Percentiles rank a stretch among this genome's conserved stretches.
Evolutionary conservation across 2,113 vertebrate genomes (phyloP).

Genomic region (Notothenia coriiceps): DNA sequence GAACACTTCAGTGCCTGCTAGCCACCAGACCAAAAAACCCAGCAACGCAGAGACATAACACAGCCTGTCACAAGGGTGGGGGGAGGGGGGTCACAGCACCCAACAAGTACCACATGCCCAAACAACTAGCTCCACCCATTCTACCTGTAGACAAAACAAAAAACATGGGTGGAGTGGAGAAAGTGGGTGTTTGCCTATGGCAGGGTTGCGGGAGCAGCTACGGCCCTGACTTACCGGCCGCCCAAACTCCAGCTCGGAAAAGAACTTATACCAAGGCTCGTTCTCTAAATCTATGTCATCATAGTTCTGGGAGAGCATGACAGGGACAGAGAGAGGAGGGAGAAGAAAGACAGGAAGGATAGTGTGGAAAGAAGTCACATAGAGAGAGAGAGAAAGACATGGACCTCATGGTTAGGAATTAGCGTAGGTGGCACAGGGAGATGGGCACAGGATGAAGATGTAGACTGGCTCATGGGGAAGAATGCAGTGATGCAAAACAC

Average conservation of each 20-base stretch:
- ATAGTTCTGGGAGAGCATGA: conserved; percentile 90
- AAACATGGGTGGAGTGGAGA: conserved; percentile 48
- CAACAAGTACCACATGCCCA: conserved; percentile 73
- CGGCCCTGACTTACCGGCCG: conserved; percentile 96
- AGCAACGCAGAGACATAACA: conserved; percentile 55
- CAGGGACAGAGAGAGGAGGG: conserved; percentile 68
- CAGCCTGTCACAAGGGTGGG: conserved; percentile 54
- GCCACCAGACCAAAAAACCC: conserved; percentile 61
- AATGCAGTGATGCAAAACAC: conserved; percentile 21
- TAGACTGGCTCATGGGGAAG: conserved; percentile 32
- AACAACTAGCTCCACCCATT: conserved; percentile 68
- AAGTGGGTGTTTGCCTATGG: conserved; percentile 59
- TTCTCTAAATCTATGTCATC: conserved; percentile 99
- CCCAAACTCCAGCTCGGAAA: conserved; percentile 99
- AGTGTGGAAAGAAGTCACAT: conserved; percentile 70
- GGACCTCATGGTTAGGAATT: conserved; percentile 76
- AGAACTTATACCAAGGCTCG: conserved; percentile 99
- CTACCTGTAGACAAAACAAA: conserved; percentile 43
- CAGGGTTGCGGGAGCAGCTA: conserved; percentile 57
- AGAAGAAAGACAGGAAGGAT: conserved; percentile 60
- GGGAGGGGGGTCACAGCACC: conserved; percentile 66
- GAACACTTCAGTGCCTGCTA: conserved; percentile 46
- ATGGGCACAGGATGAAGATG: conserved; percentile 58
- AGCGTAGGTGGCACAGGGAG: conserved; percentile 45
- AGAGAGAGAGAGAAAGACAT: conserved; percentile 75